Conservation (phyloP, 2,888 invertebrate species). For the Pammene fasciana region DNA sequence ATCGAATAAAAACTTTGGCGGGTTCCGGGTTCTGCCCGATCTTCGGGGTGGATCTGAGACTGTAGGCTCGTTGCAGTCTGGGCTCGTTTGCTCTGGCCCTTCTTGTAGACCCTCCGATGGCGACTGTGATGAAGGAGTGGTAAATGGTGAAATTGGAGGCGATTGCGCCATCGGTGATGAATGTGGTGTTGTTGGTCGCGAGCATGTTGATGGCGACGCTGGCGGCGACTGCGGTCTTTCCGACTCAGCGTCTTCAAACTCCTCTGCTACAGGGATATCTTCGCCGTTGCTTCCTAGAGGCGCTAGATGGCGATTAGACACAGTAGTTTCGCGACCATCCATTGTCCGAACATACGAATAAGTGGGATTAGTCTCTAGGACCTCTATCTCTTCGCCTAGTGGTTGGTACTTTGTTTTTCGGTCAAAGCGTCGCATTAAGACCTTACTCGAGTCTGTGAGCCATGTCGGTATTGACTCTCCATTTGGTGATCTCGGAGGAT, state of each 20-base stretch:
- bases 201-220: background rate
- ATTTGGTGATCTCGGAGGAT: conserved; percentile 4
- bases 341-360: background rate
- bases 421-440: conserved; percentile 1
- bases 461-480: conserved; percentile 2
- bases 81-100: background rate
- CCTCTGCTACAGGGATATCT: background rate
- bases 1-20: background rate
- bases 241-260: background rate
- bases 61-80: background rate
- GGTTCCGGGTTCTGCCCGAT: background rate
- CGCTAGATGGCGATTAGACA: conserved; percentile 6
- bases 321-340: conserved; percentile 5
- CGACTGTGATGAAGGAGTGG: background rate
- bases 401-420: conserved; percentile 16
- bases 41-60: background rate
- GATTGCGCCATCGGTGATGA: background rate
- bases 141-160: background rate
- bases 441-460: background rate
- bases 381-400: conserved; percentile 14
- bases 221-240: background rate
- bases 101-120: conserved; percentile 4
- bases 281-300: background rate
- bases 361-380: conserved; percentile 10
- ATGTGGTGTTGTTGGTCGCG: background rate